These are phyloP conservation scores for Anarrhichthys ocellatus DNA, from an alignment of 2,113 vertebrate species.

Conservation along the genomic window DNA sequence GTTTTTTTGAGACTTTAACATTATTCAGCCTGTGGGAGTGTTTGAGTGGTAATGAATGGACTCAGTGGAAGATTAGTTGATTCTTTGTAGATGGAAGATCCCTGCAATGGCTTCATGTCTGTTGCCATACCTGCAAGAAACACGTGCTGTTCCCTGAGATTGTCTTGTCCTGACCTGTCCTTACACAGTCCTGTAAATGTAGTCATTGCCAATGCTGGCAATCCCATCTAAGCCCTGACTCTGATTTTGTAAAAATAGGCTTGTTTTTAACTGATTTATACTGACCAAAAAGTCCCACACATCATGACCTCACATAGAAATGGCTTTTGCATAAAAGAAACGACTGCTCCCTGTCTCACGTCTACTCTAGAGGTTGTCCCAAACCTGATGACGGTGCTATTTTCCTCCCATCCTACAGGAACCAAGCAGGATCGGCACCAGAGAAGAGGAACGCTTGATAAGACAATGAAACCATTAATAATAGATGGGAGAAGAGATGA, in stretches of 20 bases:
- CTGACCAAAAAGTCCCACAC: not conserved
- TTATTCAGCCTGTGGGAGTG: slow-evolving; percentile 22
- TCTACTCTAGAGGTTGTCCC: not conserved
- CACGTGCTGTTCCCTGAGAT: not conserved
- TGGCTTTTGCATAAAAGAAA: not conserved
- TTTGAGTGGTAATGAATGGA: slow-evolving; percentile 42
- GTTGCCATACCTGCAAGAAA: slow-evolving; percentile 9
- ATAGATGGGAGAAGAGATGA: slow-evolving; percentile 23
- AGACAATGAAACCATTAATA: slow-evolving; percentile 39
- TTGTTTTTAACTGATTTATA: slow-evolving; percentile 11
- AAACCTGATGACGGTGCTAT: slow-evolving; percentile 16
- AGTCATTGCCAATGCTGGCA: not conserved
- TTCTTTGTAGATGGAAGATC: slow-evolving; percentile 24
- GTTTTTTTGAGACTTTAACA: slow-evolving; percentile 18
- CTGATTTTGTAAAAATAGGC: not conserved
- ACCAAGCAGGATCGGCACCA: not conserved
- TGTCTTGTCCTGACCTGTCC: not conserved
- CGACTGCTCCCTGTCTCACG: not conserved
- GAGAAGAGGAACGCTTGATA: not conserved
- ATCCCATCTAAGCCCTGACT: no score
- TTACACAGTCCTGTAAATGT: not conserved
- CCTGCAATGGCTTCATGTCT: not conserved
- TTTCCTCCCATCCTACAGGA: not conserved
- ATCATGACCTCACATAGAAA: not conserved
- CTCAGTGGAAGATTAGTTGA: slow-evolving; percentile 31